Evolutionary conservation across 2,888 invertebrate genomes (phyloP), one percentile per base, ranked within the genome.

Genomic region (Teleiodes luculella): DNA sequence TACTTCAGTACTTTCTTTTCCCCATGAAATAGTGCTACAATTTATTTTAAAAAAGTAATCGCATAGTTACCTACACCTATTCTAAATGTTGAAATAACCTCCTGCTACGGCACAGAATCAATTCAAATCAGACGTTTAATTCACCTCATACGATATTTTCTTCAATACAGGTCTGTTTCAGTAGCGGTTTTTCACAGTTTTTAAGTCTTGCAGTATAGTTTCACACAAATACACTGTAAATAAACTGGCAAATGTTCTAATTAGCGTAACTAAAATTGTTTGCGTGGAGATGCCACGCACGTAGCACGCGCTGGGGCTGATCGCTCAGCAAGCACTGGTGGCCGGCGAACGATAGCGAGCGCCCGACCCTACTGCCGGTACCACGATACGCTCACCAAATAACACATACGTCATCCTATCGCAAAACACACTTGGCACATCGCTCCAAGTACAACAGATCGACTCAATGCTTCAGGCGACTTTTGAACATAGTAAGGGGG

Each of bases 321-420:
- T 81, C 84, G 84, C 83, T 76, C 82, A 76, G 78, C 78, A 87
- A 76, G 78, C 78, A 87, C 86, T 87, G 84, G 78, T 78, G 79
- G 73, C 77, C 80, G 83, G 75, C 86, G 86, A 79, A 86, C 86
- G 88, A 87, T 88, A 88, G 86, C 81, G 76, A 74, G 28, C 72
- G 76, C 71, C 75, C 86, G 85, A 84, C 85, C 86, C 86, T 80
- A 76, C 65, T 66, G 63, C 84, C 73, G 68, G 68, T 83, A 87
- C 87, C 78, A 81, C 76, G 79, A 72, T 52, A 77, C 66, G 61
- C 63, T 56, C 64, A 63, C 63, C 79, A 74, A 72, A 66, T 66
- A 56, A 62, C 58, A 59, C 55, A 63, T 28, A 66, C 74, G 71
- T 64, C 63, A 64, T 59, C 55, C 51, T 64, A 70, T 70, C 73